phyloP scores from a whole-genome alignment of 2,113 vertebrate genomes.

The Mionectes macconnelli region DNA sequence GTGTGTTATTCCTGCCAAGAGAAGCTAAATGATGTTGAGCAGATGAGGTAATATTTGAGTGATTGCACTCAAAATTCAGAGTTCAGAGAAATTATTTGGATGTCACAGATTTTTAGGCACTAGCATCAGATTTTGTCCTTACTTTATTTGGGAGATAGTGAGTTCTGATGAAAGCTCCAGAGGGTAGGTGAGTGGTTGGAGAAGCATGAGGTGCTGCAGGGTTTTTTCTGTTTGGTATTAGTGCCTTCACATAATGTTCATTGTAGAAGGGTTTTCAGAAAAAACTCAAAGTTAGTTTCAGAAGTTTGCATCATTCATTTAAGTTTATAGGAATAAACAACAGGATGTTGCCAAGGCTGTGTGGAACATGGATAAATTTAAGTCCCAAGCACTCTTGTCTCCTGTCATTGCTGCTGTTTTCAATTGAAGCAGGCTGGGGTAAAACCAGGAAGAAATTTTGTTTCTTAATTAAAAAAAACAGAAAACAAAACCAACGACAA shows the following conservation, averaged over 20 bases:
- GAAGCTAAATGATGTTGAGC: neutral
- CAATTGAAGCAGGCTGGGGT: neutral
- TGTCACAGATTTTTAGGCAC: neutral
- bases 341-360: neutral
- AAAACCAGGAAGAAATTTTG: constrained; percentile 5
- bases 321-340: neutral
- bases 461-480: neutral
- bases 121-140: neutral
- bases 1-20: neutral
- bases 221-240: neutral
- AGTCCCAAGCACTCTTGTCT: neutral
- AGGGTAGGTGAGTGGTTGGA: neutral
- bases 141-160: neutral
- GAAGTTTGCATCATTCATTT: neutral
- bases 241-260: neutral
- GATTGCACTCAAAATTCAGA: neutral
- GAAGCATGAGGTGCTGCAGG: neutral
- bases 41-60: neutral
- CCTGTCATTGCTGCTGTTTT: neutral
- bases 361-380: neutral
- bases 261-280: neutral
- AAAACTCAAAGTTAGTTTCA: neutral
- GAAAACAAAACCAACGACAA: neutral
- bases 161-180: neutral
- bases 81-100: neutral